Base-by-base conservation (phyloP, 1,140 invertebrate species). In the Nomia melanderi region DNA sequence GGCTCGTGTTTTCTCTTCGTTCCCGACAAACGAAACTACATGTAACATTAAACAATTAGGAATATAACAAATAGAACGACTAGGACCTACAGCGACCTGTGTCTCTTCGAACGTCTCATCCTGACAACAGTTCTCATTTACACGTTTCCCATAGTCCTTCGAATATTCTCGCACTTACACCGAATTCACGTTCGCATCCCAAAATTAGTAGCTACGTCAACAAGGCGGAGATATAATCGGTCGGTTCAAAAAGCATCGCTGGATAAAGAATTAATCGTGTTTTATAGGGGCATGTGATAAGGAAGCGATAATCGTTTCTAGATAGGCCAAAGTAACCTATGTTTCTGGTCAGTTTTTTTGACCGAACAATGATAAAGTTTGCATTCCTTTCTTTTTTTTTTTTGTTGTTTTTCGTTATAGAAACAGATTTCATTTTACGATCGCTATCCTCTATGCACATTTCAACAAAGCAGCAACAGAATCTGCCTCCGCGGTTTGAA, bases 51-150 rank as follows among this genome's bases (percentile, higher is more conserved):
- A 80, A 82, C 65, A 81, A 82, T 73, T 77, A 75, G 36, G 57
- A 65, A 56, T 62, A 77, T 75, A 84, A 85, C 53, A 85, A 83
- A 84, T 59, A 75, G 25, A 67, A 80, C 66, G 79, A 88, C 82
- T 84, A 86, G 82, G 78, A 80, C 63, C 81, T 82, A 84, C 33
- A 80, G 66, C 78, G 77, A 84, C 79, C 66, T 73, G 70, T 29
- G 78, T 78, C 31, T 53, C 25, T 33, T 44, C 9, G 20, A 50
- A 62, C 25, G 44, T 39, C 54, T 69, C 12, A 50, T 78, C 59
- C 50, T 59, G 73, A 78, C 11, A 64, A 78, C 31, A 54, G 44
- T 36, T 63, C 66, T 62, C 27, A 50, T 64, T 82, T 44, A 70
- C 70, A 77, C 64, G 69, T 73, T 83, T 70, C 14, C 20, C 29